Conservation (phyloP, 2,888 invertebrate genomes). For the Acanthopleura granulata region DNA sequence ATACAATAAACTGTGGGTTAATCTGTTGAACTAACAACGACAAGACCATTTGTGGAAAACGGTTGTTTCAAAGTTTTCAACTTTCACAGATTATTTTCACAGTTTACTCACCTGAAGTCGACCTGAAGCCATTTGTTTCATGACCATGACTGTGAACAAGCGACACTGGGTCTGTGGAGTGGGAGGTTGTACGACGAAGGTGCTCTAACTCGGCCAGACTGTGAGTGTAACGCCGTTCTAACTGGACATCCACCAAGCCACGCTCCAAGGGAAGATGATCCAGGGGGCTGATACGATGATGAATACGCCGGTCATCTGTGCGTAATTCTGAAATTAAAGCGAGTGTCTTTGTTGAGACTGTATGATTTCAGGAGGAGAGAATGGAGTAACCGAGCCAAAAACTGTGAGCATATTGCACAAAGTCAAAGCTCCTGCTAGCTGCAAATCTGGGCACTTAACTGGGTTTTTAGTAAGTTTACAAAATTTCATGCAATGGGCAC, state of each 20-base stretch:
- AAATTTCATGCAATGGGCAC: no score
- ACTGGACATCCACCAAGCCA: conserved; percentile 80
- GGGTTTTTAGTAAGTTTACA: no score
- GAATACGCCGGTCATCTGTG: conserved; percentile 54
- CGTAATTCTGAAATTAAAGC: conserved; percentile 44
- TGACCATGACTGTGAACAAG: conserved; percentile 15
- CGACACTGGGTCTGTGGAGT: conserved; percentile 24
- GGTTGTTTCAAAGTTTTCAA: no score
- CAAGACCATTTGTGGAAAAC: no score
- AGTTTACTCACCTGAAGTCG: conserved; percentile 7
- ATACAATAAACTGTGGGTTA: no score
- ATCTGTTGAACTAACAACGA: no score
- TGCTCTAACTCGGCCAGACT: conserved; percentile 80
- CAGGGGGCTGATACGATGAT: conserved; percentile 50
- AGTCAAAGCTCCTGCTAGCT: no score
- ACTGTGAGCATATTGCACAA: no score
- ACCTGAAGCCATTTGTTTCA: conserved; percentile 27
- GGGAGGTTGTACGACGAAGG: conserved; percentile 76
- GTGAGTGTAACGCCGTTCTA: conserved; percentile 79
- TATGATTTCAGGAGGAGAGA: not conserved
- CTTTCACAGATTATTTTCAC: no score
- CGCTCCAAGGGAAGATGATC: conserved; percentile 45
- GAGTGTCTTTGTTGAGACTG: no score
- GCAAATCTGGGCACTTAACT: no score
- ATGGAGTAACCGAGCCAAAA: not conserved